A percentile compares a stretch with the other conserved stretches of the same genome.
Conservation (phyloP, 2,888 invertebrate genomes). For the Tiliacea aurago region DNA sequence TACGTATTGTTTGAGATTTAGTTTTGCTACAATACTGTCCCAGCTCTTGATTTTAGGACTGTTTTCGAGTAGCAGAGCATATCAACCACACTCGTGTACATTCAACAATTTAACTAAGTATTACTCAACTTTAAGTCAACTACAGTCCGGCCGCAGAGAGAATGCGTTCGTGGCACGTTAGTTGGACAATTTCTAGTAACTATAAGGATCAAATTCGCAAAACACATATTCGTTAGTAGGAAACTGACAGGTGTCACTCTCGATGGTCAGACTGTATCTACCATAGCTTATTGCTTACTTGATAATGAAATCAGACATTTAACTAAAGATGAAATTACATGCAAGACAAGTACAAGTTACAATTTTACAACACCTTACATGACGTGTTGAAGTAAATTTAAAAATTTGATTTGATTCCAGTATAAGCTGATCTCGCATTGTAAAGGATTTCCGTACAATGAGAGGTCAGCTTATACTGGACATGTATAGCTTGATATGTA, state of each 20-base stretch:
- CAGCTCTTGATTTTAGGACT: not conserved
- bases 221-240: too few species aligned
- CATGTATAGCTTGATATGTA: too few species aligned
- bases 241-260: too few species aligned
- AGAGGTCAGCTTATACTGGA: too few species aligned
- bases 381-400: not conserved
- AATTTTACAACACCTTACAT: not conserved
- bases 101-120: constrained; percentile 5
- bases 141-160: not conserved
- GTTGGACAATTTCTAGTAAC: too few species aligned
- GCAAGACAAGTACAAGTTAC: not conserved
- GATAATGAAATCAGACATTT: constrained; percentile 8
- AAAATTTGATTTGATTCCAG: too few species aligned
- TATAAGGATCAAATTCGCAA: too few species aligned
- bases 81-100: not conserved
- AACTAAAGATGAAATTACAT: constrained; percentile 14
- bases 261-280: too few species aligned
- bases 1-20: not conserved
- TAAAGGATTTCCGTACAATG: too few species aligned
- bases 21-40: not conserved
- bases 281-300: not conserved
- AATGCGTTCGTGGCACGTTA: too few species aligned
- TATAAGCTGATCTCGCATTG: too few species aligned
- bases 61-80: not conserved
- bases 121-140: constrained; percentile 16